A percentile compares a stretch with the other conserved stretches of the same genome.
phyloP scores from a whole-genome alignment of 2,113 vertebrate species.

The Sphyrna mokarran region DNA sequence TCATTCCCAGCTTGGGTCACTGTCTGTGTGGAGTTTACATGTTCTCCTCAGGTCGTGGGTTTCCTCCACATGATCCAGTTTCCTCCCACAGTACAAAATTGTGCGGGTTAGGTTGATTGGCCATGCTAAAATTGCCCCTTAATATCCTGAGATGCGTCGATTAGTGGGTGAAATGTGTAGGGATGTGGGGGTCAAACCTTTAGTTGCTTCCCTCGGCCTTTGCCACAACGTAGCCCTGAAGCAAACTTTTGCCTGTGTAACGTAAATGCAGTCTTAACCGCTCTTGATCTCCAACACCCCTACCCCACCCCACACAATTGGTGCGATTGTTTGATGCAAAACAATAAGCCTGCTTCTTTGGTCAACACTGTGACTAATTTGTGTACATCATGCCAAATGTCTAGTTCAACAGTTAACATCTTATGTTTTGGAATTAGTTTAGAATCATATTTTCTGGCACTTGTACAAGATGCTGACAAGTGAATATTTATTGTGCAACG shows the following conservation, averaged over 20 bases:
- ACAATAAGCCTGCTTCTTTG: not conserved
- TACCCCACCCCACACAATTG: not conserved
- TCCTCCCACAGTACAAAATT: too few species aligned
- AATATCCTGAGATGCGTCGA: too few species aligned
- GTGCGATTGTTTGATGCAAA: not conserved
- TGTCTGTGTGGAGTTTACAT: too few species aligned
- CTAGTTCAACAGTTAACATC: not conserved
- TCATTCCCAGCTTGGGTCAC: too few species aligned
- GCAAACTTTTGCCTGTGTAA: not conserved
- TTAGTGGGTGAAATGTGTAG: too few species aligned
- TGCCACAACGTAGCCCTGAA: not conserved
- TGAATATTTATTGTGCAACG: not conserved
- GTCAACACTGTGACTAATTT: not conserved
- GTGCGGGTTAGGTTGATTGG: too few species aligned
- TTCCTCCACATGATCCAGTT: too few species aligned
- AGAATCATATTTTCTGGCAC: not conserved
- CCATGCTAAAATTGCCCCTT: too few species aligned
- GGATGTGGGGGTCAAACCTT: not conserved
- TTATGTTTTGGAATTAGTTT: not conserved
- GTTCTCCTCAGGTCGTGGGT: too few species aligned
- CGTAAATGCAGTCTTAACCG: not conserved
- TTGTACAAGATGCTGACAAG: not conserved
- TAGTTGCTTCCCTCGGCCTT: not conserved
- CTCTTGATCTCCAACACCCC: not conserved
- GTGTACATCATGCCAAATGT: not conserved